Evolutionary conservation across 2,797 vertebrate genomes (phyloP).

Genomic region (Anas acuta): DNA sequence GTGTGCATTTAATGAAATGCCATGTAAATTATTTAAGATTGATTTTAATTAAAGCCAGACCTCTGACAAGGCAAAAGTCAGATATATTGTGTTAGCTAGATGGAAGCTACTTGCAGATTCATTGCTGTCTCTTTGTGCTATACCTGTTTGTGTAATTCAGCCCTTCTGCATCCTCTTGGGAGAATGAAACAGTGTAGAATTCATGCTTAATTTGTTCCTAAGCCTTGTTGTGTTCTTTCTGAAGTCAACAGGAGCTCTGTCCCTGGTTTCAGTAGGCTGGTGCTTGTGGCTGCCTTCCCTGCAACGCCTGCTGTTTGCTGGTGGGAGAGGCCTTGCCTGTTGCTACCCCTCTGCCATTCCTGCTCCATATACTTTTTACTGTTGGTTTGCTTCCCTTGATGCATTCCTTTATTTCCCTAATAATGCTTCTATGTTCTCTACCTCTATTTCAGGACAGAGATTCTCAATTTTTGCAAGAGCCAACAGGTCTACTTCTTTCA

Average conservation of each 20-base stretch:
- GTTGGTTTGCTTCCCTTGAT: neutral
- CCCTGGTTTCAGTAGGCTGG: neutral
- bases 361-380: neutral
- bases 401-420: neutral
- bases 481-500: neutral
- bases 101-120: neutral
- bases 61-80: neutral
- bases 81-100: neutral
- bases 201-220: neutral
- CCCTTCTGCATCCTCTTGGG: neutral
- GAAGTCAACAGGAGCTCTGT: neutral
- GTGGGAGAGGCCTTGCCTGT: neutral
- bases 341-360: neutral
- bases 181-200: neutral
- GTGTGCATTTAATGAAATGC: slow-evolving; percentile 27
- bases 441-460: neutral
- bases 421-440: neutral
- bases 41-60: slow-evolving; percentile 51
- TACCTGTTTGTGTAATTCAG: neutral
- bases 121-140: neutral
- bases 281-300: neutral
- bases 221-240: neutral
- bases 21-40: slow-evolving; percentile 37
- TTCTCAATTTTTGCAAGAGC: neutral
- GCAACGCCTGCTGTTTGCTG: neutral